phyloP scores from a whole-genome alignment of 2,888 invertebrate genomes.

The Cheilosia vernalis region DNA sequence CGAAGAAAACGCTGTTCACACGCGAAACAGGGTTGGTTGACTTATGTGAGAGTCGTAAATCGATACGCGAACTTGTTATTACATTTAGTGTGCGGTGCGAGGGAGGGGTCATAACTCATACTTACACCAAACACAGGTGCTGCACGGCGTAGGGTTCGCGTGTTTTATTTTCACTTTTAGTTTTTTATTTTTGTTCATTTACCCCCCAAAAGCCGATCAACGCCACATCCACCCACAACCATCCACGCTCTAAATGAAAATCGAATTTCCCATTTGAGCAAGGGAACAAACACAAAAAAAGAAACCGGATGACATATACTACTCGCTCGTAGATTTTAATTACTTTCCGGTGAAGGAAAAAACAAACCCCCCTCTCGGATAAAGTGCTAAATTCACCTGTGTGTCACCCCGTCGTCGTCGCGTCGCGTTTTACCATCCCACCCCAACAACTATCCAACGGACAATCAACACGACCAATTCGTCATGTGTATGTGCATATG shows the following conservation, averaged over 20 bases:
- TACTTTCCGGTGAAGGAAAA: slow-evolving; percentile 68
- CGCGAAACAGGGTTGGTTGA: slow-evolving; percentile 73
- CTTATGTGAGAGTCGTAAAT: slow-evolving; percentile 72
- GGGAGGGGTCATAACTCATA: slow-evolving; percentile 72
- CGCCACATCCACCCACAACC: slow-evolving; percentile 13
- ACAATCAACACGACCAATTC: slow-evolving; percentile 65
- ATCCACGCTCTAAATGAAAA: slow-evolving; percentile 50
- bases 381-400: slow-evolving; percentile 54
- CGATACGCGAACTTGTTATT: slow-evolving; percentile 75
- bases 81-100: slow-evolving; percentile 61
- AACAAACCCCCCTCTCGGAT: slow-evolving; percentile 60
- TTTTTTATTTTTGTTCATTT: neutral
- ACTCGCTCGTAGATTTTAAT: slow-evolving; percentile 70
- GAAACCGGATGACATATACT: slow-evolving; percentile 71
- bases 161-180: slow-evolving; percentile 41
- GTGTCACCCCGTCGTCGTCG: slow-evolving; percentile 18
- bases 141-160: slow-evolving; percentile 52
- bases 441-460: neutral
- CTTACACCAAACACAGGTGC: slow-evolving; percentile 48
- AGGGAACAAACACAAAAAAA: slow-evolving; percentile 16
- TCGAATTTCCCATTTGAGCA: slow-evolving; percentile 58
- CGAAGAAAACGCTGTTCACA: slow-evolving; percentile 57
- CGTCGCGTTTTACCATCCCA: slow-evolving; percentile 20
- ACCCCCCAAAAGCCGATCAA: neutral
- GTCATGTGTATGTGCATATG: slow-evolving; percentile 60